Percentiles rank a stretch among this genome's conserved stretches.
These are phyloP conservation scores for Xiphias gladius DNA, from an alignment of 2,113 vertebrate species.

Conservation along the genomic window DNA sequence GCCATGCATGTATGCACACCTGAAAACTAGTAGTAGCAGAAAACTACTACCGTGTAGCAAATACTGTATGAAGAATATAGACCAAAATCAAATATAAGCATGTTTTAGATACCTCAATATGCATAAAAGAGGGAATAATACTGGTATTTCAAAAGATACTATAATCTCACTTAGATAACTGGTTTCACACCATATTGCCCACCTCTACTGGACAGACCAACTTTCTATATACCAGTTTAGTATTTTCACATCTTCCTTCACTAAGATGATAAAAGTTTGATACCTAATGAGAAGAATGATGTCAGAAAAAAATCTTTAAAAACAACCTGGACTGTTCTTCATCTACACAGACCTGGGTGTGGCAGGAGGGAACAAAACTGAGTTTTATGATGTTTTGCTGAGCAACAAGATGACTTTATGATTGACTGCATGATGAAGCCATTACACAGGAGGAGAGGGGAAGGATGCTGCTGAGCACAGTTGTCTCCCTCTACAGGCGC, in stretches of 20 bases:
- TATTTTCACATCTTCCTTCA: neutral
- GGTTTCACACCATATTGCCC: neutral
- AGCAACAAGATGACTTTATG: slow-evolving; percentile 49
- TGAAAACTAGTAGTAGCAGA: neutral
- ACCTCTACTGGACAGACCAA: neutral
- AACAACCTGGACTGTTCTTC: neutral
- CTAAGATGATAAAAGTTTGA: slow-evolving; percentile 16
- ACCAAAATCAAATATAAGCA: neutral
- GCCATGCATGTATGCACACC: neutral
- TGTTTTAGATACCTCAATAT: neutral
- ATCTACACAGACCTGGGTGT: neutral
- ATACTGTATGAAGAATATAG: neutral
- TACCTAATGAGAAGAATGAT: neutral
- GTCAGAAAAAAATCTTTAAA: neutral
- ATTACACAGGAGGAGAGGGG: slow-evolving; percentile 68
- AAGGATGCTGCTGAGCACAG: slow-evolving; percentile 65
- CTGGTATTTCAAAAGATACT: neutral
- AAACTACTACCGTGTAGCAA: neutral
- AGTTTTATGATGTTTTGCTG: slow-evolving; percentile 57
- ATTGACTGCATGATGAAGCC: slow-evolving; percentile 74
- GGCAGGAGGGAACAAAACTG: slow-evolving; percentile 42
- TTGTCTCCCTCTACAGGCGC: slow-evolving; percentile 64
- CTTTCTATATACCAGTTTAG: neutral
- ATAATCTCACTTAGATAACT: no score
- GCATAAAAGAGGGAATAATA: neutral